Evolutionary conservation across 2,797 vertebrate genomes (phyloP), one percentile per base, ranked within the genome.

Genomic region (Hydrocynus forskahlii): DNA sequence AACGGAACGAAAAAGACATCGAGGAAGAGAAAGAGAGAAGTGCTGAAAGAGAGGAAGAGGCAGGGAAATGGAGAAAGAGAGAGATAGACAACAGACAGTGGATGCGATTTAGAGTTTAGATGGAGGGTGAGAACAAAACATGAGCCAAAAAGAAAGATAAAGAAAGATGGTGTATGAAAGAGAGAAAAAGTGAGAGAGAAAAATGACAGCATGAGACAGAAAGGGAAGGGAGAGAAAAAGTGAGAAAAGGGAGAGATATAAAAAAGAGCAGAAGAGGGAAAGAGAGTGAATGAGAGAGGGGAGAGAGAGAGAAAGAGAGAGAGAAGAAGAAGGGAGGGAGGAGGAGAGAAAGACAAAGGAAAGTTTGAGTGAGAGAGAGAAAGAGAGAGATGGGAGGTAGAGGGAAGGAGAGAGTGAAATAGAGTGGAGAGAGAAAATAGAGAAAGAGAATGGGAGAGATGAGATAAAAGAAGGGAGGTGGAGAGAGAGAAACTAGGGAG

Each of bases 341-440:
- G 62, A 77, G 74, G 70, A 59, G 48, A 62, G 70, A 75, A 40
- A 59, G n/a, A n/a, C n/a, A n/a, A n/a, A n/a, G n/a, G n/a, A n/a
- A n/a, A n/a, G n/a, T n/a, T n/a, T n/a, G 25, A 40, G 68, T 60
- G n/a, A 52, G 67, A 62, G 40, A 25, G 55, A 67, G 40, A 67
- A 45, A 75, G 60, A 40, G 10, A 48, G 43, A 67, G 38, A 69
- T 16, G 80, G 17, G n/a, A 43, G 40, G 17, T 52, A 75, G 50
- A 50, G 57, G 14, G 19, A 80, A 59, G 55, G 64, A 63, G 40
- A 64, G 66, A 40, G 57, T 17, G 71, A 74, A 16, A 52, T 75
- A 35, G 81, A 87, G 72, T 62, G 23, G 21, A 13, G 70, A 16
- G 63, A 70, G 43, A 76, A 45, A 78, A 70, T 35, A 68, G 35